A percentile compares a stretch with the other conserved stretches of the same genome.
These are phyloP conservation scores for Xestia c-nigrum DNA, from an alignment of 2,888 invertebrate genomes.

Conservation along the genomic window DNA sequence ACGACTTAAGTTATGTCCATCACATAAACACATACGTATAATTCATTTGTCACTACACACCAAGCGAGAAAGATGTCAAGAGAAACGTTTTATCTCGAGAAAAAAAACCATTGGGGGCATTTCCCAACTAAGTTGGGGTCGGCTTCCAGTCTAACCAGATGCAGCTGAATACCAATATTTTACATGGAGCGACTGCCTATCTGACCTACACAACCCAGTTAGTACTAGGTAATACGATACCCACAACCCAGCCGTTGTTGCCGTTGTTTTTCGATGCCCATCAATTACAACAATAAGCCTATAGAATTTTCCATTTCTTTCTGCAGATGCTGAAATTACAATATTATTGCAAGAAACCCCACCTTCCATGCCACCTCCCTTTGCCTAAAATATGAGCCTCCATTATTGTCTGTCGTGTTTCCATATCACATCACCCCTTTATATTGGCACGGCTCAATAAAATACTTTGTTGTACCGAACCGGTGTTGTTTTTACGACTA, in stretches of 20 bases:
- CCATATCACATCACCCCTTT: slow-evolving; percentile 14
- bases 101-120: background rate
- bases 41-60: background rate
- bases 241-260: too few species aligned
- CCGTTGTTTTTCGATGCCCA: background rate
- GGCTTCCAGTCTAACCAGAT: too few species aligned
- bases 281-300: background rate
- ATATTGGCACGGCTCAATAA: slow-evolving; percentile 15
- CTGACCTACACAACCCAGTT: too few species aligned
- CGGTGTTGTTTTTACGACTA: slow-evolving; percentile 34
- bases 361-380: background rate
- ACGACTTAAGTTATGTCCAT: background rate
- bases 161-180: too few species aligned
- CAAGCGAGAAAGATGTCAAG: background rate
- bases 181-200: too few species aligned
- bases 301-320: background rate
- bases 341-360: background rate
- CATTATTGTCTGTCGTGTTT: slow-evolving; percentile 25
- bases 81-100: background rate
- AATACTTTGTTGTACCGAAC: slow-evolving; percentile 6
- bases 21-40: background rate
- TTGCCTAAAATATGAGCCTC: background rate
- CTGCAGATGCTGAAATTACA: background rate
- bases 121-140: too few species aligned
- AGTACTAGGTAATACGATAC: too few species aligned